A percentile compares a stretch with the other conserved stretches of the same genome.
Evolutionary conservation across 2,888 invertebrate genomes (phyloP).

Genomic region (Meteorus colon): DNA sequence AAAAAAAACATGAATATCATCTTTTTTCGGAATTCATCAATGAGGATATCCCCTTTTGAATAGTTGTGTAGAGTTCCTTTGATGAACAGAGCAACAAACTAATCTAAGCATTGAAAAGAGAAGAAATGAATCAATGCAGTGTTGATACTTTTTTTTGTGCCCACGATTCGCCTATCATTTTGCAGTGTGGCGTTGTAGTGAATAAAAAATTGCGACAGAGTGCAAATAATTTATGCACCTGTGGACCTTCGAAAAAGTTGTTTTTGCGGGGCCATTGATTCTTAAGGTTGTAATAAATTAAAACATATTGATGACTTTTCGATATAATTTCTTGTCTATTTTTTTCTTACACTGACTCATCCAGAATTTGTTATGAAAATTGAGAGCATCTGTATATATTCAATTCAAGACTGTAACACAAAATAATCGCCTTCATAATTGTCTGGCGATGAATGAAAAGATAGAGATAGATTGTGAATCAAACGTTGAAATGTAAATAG

Average conservation of each 20-base stretch:
- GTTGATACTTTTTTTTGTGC: too few relatives aligned
- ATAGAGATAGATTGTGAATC: conserved; percentile 13
- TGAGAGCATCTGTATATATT: not conserved
- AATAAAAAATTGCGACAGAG: not conserved
- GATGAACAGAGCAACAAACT: too few relatives aligned
- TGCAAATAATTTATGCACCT: not conserved
- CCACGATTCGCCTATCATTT: not conserved
- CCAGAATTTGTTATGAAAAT: too few relatives aligned
- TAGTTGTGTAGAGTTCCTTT: too few relatives aligned
- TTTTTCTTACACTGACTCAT: not conserved
- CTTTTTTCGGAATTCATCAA: too few relatives aligned
- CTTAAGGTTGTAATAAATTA: not conserved
- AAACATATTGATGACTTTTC: not conserved
- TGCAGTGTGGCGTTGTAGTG: not conserved
- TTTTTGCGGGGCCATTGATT: not conserved
- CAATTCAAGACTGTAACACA: not conserved
- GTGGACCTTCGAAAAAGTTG: not conserved
- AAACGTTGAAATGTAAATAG: conserved; percentile 5
- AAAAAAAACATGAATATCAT: not conserved
- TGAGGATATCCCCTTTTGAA: too few relatives aligned
- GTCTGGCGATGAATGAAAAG: conserved; percentile 11
- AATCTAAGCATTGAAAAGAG: too few relatives aligned
- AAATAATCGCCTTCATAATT: not conserved
- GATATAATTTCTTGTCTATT: not conserved
- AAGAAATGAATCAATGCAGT: too few relatives aligned